Base-by-base conservation (phyloP, 2,113 vertebrate species). In the Chaenogobius annularis region DNA sequence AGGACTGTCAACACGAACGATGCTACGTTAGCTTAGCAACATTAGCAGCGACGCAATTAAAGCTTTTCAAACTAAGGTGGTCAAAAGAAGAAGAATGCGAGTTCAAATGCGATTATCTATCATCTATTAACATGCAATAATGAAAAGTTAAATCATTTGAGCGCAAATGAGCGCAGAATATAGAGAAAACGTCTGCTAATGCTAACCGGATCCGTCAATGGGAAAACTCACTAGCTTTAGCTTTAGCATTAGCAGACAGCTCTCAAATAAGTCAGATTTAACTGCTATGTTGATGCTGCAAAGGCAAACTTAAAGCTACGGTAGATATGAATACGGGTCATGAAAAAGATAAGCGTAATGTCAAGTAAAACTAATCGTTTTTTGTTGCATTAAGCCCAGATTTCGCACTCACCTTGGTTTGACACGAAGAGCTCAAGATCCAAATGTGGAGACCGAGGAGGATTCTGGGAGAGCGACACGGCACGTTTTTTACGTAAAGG, bases 371-470 rank as follows among this genome's bases (percentile, higher is more conserved):
- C 0, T 0, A 13, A 8, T 23, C 0, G 3, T 5, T 43, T 54
- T 26, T 17, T 2, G 17, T 0, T 2, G 1, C 26, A 52, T 26
- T 1, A 15, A 11, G 10, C 0, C 0, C 0, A 47, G 26, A 26
- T 19, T 7, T 19, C 13, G 37, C 3, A 80, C 89, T 91, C 86
- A 91, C 90, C 91, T 91, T 92, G 90, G 20, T 68, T 86, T 87
- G 91, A 91, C 87, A 84, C 85, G 74, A 12, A 2, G 1, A 17
- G 20, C 8, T 22, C 37, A 40, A 0, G 9, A 72, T 47, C 22
- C 64, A 1, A 82, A 71, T 72, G 86, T 73, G 76, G 66, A 69
- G n/a, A 15, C 61, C 82, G 90, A 85, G 58, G 75, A 79, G 88
- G 66, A 81, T 90, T 88, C 23, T 91, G 89, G 91, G 88, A 77